Base-by-base conservation (phyloP, 2,113 vertebrate genomes). In the Tricholaema leucomelas region DNA sequence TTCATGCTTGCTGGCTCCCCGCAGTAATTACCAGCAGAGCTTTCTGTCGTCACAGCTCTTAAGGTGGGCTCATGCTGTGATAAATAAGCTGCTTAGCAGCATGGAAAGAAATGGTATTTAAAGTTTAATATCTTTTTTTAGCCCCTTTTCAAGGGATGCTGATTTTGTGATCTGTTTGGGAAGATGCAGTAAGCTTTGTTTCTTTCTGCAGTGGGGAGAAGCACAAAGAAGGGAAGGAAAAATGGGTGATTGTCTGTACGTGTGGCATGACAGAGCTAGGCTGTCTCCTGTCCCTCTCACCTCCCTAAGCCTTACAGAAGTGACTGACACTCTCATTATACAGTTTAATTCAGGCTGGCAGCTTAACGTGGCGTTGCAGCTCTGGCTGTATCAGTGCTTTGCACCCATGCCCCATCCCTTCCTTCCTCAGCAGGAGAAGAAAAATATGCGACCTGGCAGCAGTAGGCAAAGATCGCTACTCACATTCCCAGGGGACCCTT, bases 71-170 rank as follows among this genome's bases (percentile, higher is more conserved):
- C 97, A 97, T 19, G 88, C 97, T 97, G 97, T 75, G 97, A 94
- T 96, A 97, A 97, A 97, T 97, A 97, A 98, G 95, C 97, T 95
- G 96, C 97, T 97, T 97, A 97, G 90, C 96, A 96, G 97, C 95
- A 91, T 90, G 95, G 96, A 95, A 93, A 97, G 85, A 95, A 97
- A 96, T 90, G 85, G 95, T 93, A 95, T 97, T 97, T 97, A 94
- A 95, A 97, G 91, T 95, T 93, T 89, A 95, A 85, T 95, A 77
- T 95, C 93, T 97, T 96, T 96, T 97, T 97, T 96, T 96, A 97
- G 94, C 46, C 88, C 69, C 71, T 54, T 96, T 94, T 97, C 91
- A 97, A 97, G 92, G 79, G 84, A 96, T 58, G 67, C 64, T 90
- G 87, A 95, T 96, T 96, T 92, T 60, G 92, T 91, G 95, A 93